Evolutionary conservation across 2,888 invertebrate genomes (phyloP).

Genomic region (Disparrhopalites patrizii): DNA sequence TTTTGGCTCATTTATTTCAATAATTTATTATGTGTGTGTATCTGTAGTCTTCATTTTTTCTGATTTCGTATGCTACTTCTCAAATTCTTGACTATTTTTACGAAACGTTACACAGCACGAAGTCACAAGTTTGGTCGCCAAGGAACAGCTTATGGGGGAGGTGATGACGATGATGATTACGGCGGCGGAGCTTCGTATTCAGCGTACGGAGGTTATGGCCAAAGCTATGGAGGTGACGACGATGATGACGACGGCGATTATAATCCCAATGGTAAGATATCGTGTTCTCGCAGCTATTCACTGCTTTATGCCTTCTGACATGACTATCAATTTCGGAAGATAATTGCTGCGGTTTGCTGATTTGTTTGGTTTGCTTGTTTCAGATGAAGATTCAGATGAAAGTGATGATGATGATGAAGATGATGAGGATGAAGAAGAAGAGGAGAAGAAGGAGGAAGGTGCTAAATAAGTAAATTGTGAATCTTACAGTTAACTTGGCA

Average conservation of each 20-base stretch:
- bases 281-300: background rate
- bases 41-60: background rate
- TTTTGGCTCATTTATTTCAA: background rate
- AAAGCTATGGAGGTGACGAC: slow-evolving; percentile 52
- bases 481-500: too few relatives aligned
- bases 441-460: slow-evolving; percentile 48
- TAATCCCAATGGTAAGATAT: slow-evolving; percentile 28
- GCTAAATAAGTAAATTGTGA: too few relatives aligned
- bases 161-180: slow-evolving; percentile 60
- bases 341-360: slow-evolving; percentile 24
- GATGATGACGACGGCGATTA: slow-evolving; percentile 43
- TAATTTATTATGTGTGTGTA: background rate
- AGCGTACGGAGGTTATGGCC: slow-evolving; percentile 52
- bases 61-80: too few relatives aligned
- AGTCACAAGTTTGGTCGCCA: slow-evolving; percentile 86
- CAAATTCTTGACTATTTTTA: too few relatives aligned
- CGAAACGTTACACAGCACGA: slow-evolving; percentile 70
- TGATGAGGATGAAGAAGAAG: slow-evolving; percentile 48
- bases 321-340: background rate
- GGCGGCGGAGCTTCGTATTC: slow-evolving; percentile 53
- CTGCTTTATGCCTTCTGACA: background rate
- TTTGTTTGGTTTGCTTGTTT: too few relatives aligned
- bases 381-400: slow-evolving; percentile 42
- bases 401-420: slow-evolving; percentile 41
- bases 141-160: slow-evolving; percentile 64